phyloP scores from a whole-genome alignment of 2,888 invertebrate genomes.

The Drosophila koepferae region DNA sequence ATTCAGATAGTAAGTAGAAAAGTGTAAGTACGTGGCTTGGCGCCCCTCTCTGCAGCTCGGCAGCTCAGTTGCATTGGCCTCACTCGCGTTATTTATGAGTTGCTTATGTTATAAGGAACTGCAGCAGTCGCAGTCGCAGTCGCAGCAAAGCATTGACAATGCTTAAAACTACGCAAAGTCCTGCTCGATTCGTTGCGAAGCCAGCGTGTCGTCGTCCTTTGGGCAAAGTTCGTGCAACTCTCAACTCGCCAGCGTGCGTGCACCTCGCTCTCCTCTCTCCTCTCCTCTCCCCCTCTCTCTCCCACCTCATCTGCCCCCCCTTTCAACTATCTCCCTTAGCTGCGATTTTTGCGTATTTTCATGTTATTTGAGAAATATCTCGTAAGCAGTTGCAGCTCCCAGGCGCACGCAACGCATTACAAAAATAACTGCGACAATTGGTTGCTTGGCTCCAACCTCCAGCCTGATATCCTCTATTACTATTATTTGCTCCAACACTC shows the following conservation, averaged over 20 bases:
- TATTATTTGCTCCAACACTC: background rate
- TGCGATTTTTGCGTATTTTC: constrained; percentile 58
- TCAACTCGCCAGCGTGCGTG: constrained; percentile 18
- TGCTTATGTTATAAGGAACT: constrained; percentile 76
- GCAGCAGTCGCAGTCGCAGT: constrained; percentile 31
- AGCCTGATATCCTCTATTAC: background rate
- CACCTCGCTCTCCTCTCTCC: background rate
- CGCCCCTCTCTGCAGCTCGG: constrained; percentile 3
- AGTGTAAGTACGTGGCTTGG: constrained; percentile 70
- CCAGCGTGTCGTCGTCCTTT: constrained; percentile 55
- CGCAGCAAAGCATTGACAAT: constrained; percentile 48
- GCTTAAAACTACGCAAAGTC: constrained; percentile 37
- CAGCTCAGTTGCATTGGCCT: constrained; percentile 54
- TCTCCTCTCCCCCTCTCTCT: background rate
- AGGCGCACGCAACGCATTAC: constrained; percentile 21
- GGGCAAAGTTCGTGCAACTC: constrained; percentile 60
- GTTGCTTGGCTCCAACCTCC: constrained; percentile 1
- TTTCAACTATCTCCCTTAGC: constrained; percentile 5
- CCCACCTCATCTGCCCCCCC: background rate
- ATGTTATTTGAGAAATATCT: constrained; percentile 55
- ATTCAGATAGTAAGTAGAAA: constrained; percentile 60
- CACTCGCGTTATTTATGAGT: constrained; percentile 74
- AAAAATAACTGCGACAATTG: constrained; percentile 41
- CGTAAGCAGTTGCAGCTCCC: constrained; percentile 46
- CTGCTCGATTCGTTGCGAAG: constrained; percentile 21